phyloP scores from a whole-genome alignment of 2,888 invertebrate species.

The Cheilosia variabilis region DNA sequence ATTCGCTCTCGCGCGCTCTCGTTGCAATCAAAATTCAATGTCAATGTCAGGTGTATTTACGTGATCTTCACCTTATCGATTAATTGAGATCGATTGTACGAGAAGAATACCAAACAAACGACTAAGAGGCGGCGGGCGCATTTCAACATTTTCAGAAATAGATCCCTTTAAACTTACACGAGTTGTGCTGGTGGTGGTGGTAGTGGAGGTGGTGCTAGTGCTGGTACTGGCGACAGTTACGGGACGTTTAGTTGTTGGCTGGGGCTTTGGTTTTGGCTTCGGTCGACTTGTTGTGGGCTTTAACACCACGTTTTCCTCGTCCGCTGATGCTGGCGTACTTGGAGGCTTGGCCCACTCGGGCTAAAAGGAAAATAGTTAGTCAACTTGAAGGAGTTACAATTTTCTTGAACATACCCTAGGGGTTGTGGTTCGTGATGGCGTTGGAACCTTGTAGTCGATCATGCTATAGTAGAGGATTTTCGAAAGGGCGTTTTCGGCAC shows the following conservation, averaged over 20 bases:
- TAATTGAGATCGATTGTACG: conserved; percentile 43
- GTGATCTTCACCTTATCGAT: conserved; percentile 54
- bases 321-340: conserved; percentile 86
- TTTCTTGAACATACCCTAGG: conserved; percentile 46
- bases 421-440: conserved; percentile 61
- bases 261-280: conserved; percentile 78
- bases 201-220: conserved; percentile 60
- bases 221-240: conserved; percentile 75
- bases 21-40: conserved; percentile 40
- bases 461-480: conserved; percentile 90
- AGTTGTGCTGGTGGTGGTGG: conserved; percentile 77
- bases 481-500: conserved; percentile 89
- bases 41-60: conserved; percentile 49
- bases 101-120: conserved; percentile 35
- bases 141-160: conserved; percentile 67
- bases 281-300: conserved; percentile 80
- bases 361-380: conserved; percentile 82
- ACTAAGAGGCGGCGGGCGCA: conserved; percentile 21
- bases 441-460: conserved; percentile 85
- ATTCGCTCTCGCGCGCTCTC: not conserved
- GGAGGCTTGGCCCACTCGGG: conserved; percentile 93
- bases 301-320: conserved; percentile 83
- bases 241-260: conserved; percentile 78
- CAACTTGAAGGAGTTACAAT: not conserved
- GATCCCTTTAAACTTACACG: conserved; percentile 76